Evolutionary conservation across 2,113 vertebrate species (phyloP).

Genomic region (Cephalopholis sonnerati): DNA sequence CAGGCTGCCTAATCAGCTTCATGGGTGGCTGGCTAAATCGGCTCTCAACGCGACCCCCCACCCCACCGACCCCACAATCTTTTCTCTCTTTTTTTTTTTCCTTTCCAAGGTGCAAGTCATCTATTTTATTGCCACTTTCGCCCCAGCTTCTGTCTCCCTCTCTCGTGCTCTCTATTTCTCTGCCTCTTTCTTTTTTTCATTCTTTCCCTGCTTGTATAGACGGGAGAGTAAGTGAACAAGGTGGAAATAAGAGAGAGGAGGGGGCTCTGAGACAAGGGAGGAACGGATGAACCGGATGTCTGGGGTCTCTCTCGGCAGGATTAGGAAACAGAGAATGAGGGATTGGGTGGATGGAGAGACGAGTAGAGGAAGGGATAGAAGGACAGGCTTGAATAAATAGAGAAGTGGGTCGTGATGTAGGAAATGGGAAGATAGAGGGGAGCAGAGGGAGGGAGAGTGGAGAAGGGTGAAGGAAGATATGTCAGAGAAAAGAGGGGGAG

Average conservation of each 20-base stretch:
- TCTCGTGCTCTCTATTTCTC: slow-evolving; percentile 48
- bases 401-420: slow-evolving; percentile 80
- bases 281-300: slow-evolving; percentile 75
- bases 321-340: slow-evolving; percentile 79
- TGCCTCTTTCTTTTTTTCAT: slow-evolving; percentile 23
- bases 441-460: slow-evolving; percentile 51
- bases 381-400: slow-evolving; percentile 80
- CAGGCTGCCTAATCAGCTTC: slow-evolving; percentile 99
- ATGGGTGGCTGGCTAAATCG: slow-evolving; percentile 99
- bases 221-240: slow-evolving; percentile 64
- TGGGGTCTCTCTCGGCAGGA: slow-evolving; percentile 77
- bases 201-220: slow-evolving; percentile 30
- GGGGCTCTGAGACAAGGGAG: slow-evolving; percentile 61
- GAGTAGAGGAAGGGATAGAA: slow-evolving; percentile 75
- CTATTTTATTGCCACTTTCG: slow-evolving; percentile 83
- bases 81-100: slow-evolving; percentile 63
- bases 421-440: slow-evolving; percentile 76
- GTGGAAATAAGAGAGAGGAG: slow-evolving; percentile 37
- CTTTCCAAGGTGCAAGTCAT: slow-evolving; percentile 91
- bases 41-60: slow-evolving; percentile 79
- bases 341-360: slow-evolving; percentile 71
- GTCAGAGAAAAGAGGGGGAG: slow-evolving; percentile 17
- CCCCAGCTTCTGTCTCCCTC: slow-evolving; percentile 35
- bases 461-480: slow-evolving; percentile 67
- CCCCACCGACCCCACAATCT: slow-evolving; percentile 50